phyloP scores from a whole-genome alignment of 35 echinoderm and acorn worm species.

The Nesometra sesokonis region DNA sequence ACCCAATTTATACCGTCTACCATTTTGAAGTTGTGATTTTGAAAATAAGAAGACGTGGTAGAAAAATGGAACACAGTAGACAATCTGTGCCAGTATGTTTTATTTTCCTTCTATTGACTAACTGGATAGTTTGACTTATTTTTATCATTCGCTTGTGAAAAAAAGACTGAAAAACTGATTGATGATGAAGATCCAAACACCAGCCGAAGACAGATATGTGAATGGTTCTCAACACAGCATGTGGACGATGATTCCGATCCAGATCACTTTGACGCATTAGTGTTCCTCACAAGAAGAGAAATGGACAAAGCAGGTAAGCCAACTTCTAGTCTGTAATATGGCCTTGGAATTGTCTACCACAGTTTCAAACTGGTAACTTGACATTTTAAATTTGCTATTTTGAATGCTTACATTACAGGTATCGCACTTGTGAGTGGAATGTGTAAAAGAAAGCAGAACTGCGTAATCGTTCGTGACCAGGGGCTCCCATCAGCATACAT shows the following conservation, averaged over 20 bases:
- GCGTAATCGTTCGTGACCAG: background rate
- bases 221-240: background rate
- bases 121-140: too few species aligned
- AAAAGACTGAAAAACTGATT: background rate
- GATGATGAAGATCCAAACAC: background rate
- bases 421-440: background rate
- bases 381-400: too few species aligned
- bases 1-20: too few species aligned
- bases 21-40: too few species aligned
- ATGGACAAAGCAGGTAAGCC: background rate
- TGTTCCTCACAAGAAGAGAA: background rate
- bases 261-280: background rate
- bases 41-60: too few species aligned
- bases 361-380: too few species aligned
- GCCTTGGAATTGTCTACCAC: too few species aligned
- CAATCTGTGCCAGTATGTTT: too few species aligned
- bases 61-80: too few species aligned
- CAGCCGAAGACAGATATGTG: background rate
- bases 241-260: background rate
- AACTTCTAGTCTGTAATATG: too few species aligned
- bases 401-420: too few species aligned
- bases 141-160: background rate
- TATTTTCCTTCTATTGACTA: too few species aligned
- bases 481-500: background rate
- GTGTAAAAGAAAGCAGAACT: background rate